Evolutionary conservation across 2,888 invertebrate genomes (phyloP), one percentile per base, ranked within the genome.

Genomic region (Isotomurus palustris): DNA sequence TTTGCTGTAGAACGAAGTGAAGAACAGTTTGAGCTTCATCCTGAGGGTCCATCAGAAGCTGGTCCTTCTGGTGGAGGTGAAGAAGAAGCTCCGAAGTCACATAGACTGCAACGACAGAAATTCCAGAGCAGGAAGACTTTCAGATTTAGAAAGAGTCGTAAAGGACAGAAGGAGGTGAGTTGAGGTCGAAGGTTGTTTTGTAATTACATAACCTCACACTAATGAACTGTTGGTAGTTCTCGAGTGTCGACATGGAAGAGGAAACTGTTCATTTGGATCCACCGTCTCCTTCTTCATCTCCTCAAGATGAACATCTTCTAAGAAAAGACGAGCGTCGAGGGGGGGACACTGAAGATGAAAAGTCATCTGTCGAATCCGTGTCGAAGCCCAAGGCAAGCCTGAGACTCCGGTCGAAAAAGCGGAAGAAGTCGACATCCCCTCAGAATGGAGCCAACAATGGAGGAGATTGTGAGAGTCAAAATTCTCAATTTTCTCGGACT

Each of bases 91-190:
- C 45, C 64, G 1, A 67, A 64, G 22, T 53, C 64, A 24, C 85
- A 86, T 29, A 80, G 91, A 3, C 80, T 95, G 56, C 95, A 95
- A 74, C 82, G 95, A 21, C 87, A 92, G 53, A 94, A 92, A 77
- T 93, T 91, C 32, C 93, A 91, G 73, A 94, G 92, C 72, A 83
- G 94, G 71, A 93, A 91, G 77, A 94, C 94, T 0, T 95, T 95
- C 78, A 84, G 92, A 62, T 81, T 91, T 60, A 81, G 88, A 67
- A 87, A 88, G 74, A 88, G 87, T 74, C 81, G 88, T 72, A 84
- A 81, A 72, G 83, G 78, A 56, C 84, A 83, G 67, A 81, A 83
- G 40, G 87, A 88, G 76, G 86, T 87, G 76, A 75, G 73, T 72
- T 68, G 53, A 44, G 25, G 56, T 32, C 32, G 32, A 32, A 10